These are phyloP conservation scores for Struthidea cinerea DNA, from an alignment of 2,113 vertebrate genomes.

Conservation along the genomic window DNA sequence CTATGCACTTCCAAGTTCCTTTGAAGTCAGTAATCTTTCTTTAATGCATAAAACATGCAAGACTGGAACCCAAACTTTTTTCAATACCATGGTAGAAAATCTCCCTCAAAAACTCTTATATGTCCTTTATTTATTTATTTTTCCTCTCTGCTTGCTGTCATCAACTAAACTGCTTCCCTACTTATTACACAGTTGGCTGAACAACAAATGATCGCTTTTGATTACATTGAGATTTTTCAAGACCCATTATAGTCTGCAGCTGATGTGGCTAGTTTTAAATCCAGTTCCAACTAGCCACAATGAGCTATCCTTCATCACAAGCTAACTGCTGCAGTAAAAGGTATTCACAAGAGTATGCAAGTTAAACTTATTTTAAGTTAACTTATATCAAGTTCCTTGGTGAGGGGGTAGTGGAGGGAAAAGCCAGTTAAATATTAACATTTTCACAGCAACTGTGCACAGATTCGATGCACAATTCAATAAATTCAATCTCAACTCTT, in stretches of 20 bases:
- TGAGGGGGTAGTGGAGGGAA: background rate
- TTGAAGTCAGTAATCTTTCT: background rate
- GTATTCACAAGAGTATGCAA: background rate
- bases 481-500: background rate
- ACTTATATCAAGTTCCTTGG: background rate
- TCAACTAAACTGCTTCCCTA: conserved; percentile 39
- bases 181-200: conserved; percentile 48
- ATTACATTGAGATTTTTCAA: conserved; percentile 51
- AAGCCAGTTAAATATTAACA: background rate
- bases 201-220: conserved; percentile 58
- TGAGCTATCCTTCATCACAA: background rate
- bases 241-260: conserved; percentile 26
- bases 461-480: background rate
- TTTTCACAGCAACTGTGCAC: background rate
- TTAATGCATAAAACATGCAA: background rate
- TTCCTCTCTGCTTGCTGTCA: background rate
- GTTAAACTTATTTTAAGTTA: background rate
- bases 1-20: background rate
- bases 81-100: background rate
- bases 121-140: background rate
- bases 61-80: background rate
- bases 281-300: conserved; percentile 58
- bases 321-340: background rate
- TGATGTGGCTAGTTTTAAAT: conserved; percentile 70
- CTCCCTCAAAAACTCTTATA: background rate